Evolutionary conservation across 2,797 vertebrate genomes (phyloP), one percentile per base, ranked within the genome.

Genomic region (Ctenopoma multispine): DNA sequence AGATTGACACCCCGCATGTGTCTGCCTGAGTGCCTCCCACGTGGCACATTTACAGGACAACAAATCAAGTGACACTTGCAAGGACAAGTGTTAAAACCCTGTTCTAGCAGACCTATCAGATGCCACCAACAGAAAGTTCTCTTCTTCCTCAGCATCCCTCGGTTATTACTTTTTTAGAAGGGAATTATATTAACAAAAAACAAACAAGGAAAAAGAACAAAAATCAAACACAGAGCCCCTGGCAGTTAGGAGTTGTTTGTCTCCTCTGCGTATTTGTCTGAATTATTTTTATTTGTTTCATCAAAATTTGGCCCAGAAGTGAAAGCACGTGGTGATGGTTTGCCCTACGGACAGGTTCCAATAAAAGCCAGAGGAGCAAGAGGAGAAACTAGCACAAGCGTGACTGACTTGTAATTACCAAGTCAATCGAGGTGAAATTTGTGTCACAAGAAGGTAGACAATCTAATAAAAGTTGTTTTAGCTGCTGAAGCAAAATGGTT

Each of bases 211-310:
- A 8, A 40, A 3, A 9, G 23, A 58, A 51, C 17, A 29, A 1
- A 48, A 31, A 57, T 36, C 34, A 1, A 41, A 46, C 24, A 40
- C 23, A 14, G 31, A 62, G 55, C 70, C 86, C 66, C 67, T 23
- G 0, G 77, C 79, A 41, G 53, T 60, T 21, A 40, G 41, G 60
- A 80, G 72, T 68, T 77, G 72, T 87, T 87, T 87, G 72, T 85
- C 76, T 89, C 67, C 77, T 80, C 83, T 50, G 62, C 72, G 58
- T 65, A 72, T 91, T 82, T 88, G 63, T 87, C 77, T 61, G 85
- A 90, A 91, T 84, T 86, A 75, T 55, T 54, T 67, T 71, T 72
- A 77, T 82, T 86, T 84, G 85, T 87, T 87, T 84, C 56, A 63
- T 80, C 80, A 84, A 76, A 83, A 86, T 75, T 57, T 82, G 69